Base-by-base conservation (phyloP, 2,797 vertebrate genomes). In the Mus caroli region DNA sequence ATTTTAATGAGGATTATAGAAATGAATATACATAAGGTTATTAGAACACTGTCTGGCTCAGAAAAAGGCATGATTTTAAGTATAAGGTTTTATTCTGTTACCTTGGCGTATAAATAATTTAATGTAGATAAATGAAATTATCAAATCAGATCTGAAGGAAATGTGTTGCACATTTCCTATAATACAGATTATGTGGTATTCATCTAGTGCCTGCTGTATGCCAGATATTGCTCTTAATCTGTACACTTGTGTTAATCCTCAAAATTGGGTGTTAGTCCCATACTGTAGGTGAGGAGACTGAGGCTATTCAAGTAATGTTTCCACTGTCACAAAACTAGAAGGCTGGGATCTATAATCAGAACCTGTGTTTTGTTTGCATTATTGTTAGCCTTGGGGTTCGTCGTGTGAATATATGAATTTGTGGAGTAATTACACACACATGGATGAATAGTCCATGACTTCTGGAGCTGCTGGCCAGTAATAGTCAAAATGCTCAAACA, bases 1-100 rank as follows among this genome's bases (percentile, higher is more conserved):
- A 96, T 60, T 96, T 91, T 96, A 91, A 89, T 87, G 88, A 96
- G 78, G 76, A 94, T 94, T 95, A 94, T 90, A 93, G 73, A 90
- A 97, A 52, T 91, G 46, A 93, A 77, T 96, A 85, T 89, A 64
- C 79, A 22, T 85, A 93, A 77, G 37, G 31, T 40, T 92, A 67
- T 96, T 95, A 95, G 78, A 95, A 93, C 20, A 88, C 15, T 26
- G 80, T 85, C 28, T 97, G 83, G 40, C 62, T 80, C 86, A 92
- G 92, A 83, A 50, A 84, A 92, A 78, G 92, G 60, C 96, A 50
- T 77, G 93, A 82, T 52, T 50, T 86, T 95, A 97, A 77, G 14
- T 92, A 54, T 50, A 83, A 96, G 13, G 19, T 88, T 96, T 95
- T 93, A 90, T 76, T 97, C 31, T 97, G 3, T 93, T 93, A 96